Percentiles rank a stretch among this genome's conserved stretches.
Conservation (phyloP, 1,140 invertebrate genomes). For the Zaprionus capensis region DNA sequence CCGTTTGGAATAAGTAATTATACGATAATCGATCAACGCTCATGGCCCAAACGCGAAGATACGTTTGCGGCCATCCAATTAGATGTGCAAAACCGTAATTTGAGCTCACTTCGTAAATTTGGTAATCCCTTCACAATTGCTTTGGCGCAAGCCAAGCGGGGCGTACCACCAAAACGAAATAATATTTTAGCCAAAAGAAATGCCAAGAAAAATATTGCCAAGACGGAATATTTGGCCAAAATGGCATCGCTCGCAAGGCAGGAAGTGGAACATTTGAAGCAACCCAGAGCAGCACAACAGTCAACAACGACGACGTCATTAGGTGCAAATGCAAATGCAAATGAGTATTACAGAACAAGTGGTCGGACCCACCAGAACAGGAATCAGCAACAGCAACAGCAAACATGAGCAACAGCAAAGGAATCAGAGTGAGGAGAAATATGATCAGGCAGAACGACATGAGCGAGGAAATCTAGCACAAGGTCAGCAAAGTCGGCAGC, state of each 20-base stretch:
- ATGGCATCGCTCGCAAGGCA: no score
- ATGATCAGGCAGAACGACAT: not conserved
- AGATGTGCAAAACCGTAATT: conserved; percentile 14
- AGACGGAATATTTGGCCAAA: not conserved
- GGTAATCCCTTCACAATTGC: not conserved
- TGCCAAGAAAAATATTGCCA: not conserved
- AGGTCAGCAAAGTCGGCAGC: not conserved
- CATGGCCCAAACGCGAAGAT: conserved; percentile 36
- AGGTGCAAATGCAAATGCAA: not conserved
- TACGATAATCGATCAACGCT: not conserved
- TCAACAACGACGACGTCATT: not conserved
- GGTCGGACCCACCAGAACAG: not conserved
- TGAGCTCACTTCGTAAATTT: not conserved
- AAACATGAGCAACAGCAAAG: not conserved
- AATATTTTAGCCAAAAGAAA: conserved; percentile 10
- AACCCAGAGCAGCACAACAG: not conserved
- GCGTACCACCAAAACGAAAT: not conserved
- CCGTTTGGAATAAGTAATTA: not conserved
- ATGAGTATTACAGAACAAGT: not conserved
- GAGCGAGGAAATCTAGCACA: not conserved
- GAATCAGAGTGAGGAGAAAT: no score
- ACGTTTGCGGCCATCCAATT: conserved; percentile 22
- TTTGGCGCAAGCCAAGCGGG: not conserved
- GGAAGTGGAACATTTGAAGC: not conserved
- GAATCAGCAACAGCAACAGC: not conserved